Conservation (phyloP, 2,797 vertebrate species). For the Pseudochromis fuscus region DNA sequence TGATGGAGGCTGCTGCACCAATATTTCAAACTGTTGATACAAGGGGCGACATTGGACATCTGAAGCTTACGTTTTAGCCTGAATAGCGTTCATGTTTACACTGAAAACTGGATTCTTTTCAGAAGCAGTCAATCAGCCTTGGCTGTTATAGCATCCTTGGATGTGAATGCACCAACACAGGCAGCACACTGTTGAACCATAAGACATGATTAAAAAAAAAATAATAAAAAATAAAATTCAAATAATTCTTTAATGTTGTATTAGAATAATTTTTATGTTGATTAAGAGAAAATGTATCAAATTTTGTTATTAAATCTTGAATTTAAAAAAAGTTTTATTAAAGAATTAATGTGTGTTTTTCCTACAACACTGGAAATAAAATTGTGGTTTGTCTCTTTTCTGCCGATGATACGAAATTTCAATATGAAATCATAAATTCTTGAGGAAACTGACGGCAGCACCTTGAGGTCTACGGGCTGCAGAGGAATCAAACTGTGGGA, state of each 20-base stretch:
- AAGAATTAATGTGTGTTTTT: not conserved
- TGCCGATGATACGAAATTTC: conserved; percentile 1
- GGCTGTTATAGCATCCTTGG: not conserved
- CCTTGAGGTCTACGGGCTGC: conserved; percentile 18
- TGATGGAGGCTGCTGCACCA: not conserved
- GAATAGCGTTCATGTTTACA: conserved; percentile 6
- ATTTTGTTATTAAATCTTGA: too few relatives aligned
- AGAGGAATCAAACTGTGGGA: conserved; percentile 35
- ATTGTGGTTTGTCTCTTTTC: conserved; percentile 2
- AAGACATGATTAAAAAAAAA: not conserved
- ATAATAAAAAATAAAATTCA: not conserved
- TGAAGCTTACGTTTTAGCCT: not conserved
- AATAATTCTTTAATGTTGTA: not conserved
- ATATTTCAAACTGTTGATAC: not conserved
- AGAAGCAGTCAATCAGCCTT: not conserved
- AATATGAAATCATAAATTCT: conserved; percentile 36
- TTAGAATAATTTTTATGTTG: not conserved
- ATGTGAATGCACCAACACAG: not conserved
- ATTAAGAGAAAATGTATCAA: not conserved
- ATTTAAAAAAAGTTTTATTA: not conserved
- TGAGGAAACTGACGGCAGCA: conserved; percentile 10
- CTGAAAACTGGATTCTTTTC: not conserved
- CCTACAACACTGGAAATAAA: not conserved
- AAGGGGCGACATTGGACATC: not conserved
- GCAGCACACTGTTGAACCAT: not conserved